These are phyloP conservation scores for Drosophila parthenogenetica DNA, from an alignment of 2,888 invertebrate genomes.

Conservation along the genomic window DNA sequence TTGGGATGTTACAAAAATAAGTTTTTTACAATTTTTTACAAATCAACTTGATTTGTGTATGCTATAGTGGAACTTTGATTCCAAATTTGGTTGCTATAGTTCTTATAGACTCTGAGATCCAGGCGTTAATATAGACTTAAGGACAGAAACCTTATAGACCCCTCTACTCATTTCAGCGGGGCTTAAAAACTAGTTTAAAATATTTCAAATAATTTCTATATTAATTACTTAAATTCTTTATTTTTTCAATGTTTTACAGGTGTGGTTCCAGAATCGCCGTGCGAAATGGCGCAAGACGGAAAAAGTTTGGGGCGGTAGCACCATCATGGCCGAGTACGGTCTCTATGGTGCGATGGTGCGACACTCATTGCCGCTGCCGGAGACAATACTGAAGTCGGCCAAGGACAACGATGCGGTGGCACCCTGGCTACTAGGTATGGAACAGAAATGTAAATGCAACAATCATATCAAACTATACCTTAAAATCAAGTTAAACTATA, in stretches of 20 bases:
- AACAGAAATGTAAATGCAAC: conserved; percentile 85
- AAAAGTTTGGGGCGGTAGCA: conserved; percentile 99
- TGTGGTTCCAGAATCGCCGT: conserved; percentile 97
- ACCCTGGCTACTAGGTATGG: conserved; percentile 98
- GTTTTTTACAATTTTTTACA: too few species aligned
- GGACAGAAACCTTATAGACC: too few species aligned
- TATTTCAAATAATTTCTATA: too few species aligned
- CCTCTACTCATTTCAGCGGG: too few species aligned
- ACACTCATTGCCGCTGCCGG: conserved; percentile 98
- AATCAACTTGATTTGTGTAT: too few species aligned
- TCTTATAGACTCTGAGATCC: too few species aligned
- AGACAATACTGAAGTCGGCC: conserved; percentile 98
- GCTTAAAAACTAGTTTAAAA: too few species aligned
- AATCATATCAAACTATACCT: conserved; percentile 70
- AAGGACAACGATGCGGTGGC: conserved; percentile 99
- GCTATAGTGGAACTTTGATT: too few species aligned
- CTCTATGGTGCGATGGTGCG: conserved; percentile 99
- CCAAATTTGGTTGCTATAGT: too few species aligned
- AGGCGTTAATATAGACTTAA: too few species aligned
- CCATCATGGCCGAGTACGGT: conserved; percentile 99
- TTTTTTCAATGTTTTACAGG: conserved; percentile 87
- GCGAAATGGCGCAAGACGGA: conserved; percentile 99
- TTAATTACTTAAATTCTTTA: too few species aligned
- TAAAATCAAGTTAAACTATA: background rate
- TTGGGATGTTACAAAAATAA: too few species aligned